phyloP scores from a whole-genome alignment of 1,140 invertebrate species.

The Pararge aegeria region DNA sequence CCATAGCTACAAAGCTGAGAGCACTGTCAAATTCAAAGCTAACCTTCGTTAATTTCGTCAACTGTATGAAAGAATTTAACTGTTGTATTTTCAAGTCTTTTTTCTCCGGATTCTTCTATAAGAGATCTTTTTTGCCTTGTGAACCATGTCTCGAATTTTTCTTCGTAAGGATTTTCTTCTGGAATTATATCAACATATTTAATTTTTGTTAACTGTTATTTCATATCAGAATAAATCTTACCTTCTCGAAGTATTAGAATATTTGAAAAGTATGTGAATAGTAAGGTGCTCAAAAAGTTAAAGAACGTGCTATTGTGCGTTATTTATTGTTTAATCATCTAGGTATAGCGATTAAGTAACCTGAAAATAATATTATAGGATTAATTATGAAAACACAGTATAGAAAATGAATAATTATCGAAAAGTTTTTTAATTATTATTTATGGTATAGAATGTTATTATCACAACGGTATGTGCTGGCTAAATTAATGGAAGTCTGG shows the following conservation, averaged over 20 bases:
- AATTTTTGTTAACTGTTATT: not conserved
- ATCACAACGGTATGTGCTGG: no score
- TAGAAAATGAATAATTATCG: not conserved
- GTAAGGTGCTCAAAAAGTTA: constrained; percentile 27
- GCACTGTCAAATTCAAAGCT: no score
- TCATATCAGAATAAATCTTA: not conserved
- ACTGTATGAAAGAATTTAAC: constrained; percentile 50
- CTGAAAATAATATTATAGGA: constrained; percentile 43
- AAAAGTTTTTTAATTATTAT: no score
- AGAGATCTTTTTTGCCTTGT: constrained; percentile 41
- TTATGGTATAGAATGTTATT: no score
- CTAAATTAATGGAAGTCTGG: no score
- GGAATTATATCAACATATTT: constrained; percentile 6
- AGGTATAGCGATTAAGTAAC: constrained; percentile 60
- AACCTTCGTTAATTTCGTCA: constrained; percentile 68
- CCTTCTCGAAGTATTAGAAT: constrained; percentile 8
- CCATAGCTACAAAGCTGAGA: no score
- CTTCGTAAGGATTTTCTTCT: constrained; percentile 25
- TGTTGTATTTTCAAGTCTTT: constrained; percentile 30
- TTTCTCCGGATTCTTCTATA: constrained; percentile 8
- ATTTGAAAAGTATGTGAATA: not conserved
- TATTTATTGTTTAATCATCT: constrained; percentile 44
- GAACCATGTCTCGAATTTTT: constrained; percentile 33
- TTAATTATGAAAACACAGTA: not conserved
- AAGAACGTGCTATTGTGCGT: constrained; percentile 41